phyloP scores from a whole-genome alignment of 2,888 invertebrate species.

The Danaus chrysippus region DNA sequence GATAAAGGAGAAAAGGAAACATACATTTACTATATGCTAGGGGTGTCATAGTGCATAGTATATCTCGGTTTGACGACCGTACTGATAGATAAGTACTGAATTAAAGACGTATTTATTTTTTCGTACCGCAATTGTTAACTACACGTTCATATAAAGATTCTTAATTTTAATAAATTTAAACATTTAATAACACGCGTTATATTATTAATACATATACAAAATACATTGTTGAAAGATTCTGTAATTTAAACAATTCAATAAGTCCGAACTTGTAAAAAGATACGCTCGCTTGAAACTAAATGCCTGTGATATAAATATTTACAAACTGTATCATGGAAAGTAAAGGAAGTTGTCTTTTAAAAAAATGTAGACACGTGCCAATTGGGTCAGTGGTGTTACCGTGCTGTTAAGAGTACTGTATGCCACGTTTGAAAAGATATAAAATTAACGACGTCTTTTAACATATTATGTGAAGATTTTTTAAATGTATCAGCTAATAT shows the following conservation, averaged over 20 bases:
- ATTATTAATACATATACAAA: no score
- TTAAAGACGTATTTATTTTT: no score
- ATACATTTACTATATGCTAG: neutral
- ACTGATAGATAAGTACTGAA: no score
- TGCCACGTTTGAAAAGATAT: neutral
- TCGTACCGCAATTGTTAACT: no score
- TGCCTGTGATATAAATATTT: slow-evolving; percentile 4
- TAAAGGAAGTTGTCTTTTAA: slow-evolving; percentile 50
- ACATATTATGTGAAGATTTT: neutral
- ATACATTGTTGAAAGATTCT: no score
- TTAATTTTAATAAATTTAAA: no score
- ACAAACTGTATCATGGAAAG: slow-evolving; percentile 30
- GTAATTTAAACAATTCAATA: no score
- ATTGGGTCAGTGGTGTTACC: slow-evolving; percentile 62
- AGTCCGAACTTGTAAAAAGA: no score
- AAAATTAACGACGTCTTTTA: neutral
- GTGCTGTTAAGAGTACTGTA: slow-evolving; percentile 44
- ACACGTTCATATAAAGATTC: no score
- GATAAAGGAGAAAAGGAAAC: neutral
- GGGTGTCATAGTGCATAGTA: neutral
- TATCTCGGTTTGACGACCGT: neutral
- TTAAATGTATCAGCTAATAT: neutral
- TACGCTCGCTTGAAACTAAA: neutral
- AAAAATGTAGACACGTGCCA: slow-evolving; percentile 59
- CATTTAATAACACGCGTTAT: no score